These are phyloP conservation scores for Muscidifurax raptorellus DNA, from an alignment of 1,140 invertebrate genomes.

Conservation along the genomic window DNA sequence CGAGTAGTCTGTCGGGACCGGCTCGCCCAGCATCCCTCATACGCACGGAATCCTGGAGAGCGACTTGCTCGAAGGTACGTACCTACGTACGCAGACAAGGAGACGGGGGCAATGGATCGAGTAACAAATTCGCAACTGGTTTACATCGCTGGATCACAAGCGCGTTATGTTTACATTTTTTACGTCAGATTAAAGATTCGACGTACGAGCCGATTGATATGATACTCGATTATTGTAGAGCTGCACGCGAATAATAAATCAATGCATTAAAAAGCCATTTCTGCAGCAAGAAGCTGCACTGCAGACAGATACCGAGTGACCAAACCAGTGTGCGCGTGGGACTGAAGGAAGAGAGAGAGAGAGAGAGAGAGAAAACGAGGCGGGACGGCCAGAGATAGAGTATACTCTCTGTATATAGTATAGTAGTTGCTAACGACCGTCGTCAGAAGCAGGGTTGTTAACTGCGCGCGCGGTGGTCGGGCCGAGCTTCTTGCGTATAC, in stretches of 20 bases:
- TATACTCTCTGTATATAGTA: background rate
- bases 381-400: background rate
- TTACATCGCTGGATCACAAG: background rate
- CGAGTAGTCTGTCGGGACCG: background rate
- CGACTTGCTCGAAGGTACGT: background rate
- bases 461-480: background rate
- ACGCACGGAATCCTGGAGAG: conserved; percentile 33
- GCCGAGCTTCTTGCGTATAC: background rate
- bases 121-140: too few species aligned
- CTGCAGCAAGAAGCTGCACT: too few species aligned
- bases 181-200: too few species aligned
- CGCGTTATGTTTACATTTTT: background rate
- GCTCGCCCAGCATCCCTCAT: conserved; percentile 35
- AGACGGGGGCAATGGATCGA: too few species aligned
- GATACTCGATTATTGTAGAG: too few species aligned
- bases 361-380: conserved; percentile 33
- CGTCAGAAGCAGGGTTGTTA: background rate
- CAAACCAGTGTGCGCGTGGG: too few species aligned
- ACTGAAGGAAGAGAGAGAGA: too few species aligned
- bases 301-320: too few species aligned
- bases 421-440: background rate
- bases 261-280: too few species aligned
- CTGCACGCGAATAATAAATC: too few species aligned
- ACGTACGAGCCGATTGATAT: too few species aligned
- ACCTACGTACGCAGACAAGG: background rate